Percentiles rank a stretch among this genome's conserved stretches.
These are phyloP conservation scores for Macrotis lagotis DNA, from an alignment of 2,113 vertebrate species.

Conservation along the genomic window DNA sequence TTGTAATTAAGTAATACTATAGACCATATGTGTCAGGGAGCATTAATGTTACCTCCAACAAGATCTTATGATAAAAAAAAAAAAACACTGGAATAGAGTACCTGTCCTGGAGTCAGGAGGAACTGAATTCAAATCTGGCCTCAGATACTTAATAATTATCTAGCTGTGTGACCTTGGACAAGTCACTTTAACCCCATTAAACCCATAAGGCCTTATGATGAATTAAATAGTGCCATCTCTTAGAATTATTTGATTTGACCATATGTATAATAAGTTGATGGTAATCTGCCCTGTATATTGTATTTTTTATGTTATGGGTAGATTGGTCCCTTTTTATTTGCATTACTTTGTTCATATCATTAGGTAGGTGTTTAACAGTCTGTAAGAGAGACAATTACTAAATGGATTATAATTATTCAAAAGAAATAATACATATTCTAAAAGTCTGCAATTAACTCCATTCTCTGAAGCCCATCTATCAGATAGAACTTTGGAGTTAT, in stretches of 20 bases:
- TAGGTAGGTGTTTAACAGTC: background rate
- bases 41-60: background rate
- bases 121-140: too few relatives aligned
- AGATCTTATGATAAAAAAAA: rapidly evolving
- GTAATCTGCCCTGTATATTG: background rate
- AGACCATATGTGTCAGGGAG: background rate
- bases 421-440: background rate
- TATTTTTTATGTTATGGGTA: too few relatives aligned
- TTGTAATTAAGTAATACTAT: background rate
- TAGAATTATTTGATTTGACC: background rate
- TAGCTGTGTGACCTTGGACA: too few relatives aligned
- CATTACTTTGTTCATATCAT: rapidly evolving
- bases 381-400: background rate
- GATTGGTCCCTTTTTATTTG: background rate
- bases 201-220: rapidly evolving
- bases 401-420: background rate
- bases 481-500: background rate
- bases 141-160: too few relatives aligned
- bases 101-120: too few relatives aligned
- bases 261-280: background rate
- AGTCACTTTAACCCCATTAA: too few relatives aligned
- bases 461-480: background rate
- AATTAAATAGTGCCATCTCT: background rate
- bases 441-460: background rate
- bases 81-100: too few relatives aligned